These are phyloP conservation scores for Gymnocephalus cernua DNA, from an alignment of 2,113 vertebrate genomes.

Conservation along the genomic window DNA sequence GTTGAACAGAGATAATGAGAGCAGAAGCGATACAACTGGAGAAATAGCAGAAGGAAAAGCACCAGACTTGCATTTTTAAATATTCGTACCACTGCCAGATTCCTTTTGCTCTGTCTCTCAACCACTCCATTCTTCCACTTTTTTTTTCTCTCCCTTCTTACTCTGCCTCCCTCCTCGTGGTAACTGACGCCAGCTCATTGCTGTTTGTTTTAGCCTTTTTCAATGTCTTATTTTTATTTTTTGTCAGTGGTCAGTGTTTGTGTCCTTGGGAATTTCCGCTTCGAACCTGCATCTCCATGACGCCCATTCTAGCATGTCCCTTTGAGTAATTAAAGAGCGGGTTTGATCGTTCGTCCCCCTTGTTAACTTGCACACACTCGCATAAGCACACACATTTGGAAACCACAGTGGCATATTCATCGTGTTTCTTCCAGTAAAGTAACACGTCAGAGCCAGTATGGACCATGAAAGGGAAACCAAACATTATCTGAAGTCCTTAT, in stretches of 20 bases:
- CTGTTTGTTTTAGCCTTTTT: constrained; percentile 84
- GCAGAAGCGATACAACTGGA: constrained; percentile 38
- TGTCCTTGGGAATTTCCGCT: constrained; percentile 72
- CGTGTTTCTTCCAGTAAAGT: constrained; percentile 60
- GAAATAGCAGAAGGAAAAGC: constrained; percentile 62
- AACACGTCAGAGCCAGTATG: constrained; percentile 66
- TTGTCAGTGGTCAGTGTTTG: constrained; percentile 71
- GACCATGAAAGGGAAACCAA: constrained; percentile 65
- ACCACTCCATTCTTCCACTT: constrained; percentile 53
- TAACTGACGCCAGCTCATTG: constrained; percentile 83
- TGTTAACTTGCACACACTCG: constrained; percentile 49
- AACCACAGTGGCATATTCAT: constrained; percentile 42
- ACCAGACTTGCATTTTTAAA: constrained; percentile 54
- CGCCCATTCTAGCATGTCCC: constrained; percentile 59
- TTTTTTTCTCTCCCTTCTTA: constrained; percentile 38
- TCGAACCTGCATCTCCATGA: constrained; percentile 49
- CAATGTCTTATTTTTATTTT: constrained; percentile 68
- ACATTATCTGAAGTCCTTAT: constrained; percentile 30
- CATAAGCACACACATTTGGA: constrained; percentile 44
- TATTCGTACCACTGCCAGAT: constrained; percentile 73
- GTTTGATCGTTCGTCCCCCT: constrained; percentile 25
- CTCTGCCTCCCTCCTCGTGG: constrained; percentile 55
- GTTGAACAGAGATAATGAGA: constrained; percentile 21
- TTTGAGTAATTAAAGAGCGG: constrained; percentile 32
- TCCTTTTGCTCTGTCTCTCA: constrained; percentile 68